These are phyloP conservation scores for Drosophila ambigua DNA, from an alignment of 1,140 invertebrate species.

Conservation along the genomic window DNA sequence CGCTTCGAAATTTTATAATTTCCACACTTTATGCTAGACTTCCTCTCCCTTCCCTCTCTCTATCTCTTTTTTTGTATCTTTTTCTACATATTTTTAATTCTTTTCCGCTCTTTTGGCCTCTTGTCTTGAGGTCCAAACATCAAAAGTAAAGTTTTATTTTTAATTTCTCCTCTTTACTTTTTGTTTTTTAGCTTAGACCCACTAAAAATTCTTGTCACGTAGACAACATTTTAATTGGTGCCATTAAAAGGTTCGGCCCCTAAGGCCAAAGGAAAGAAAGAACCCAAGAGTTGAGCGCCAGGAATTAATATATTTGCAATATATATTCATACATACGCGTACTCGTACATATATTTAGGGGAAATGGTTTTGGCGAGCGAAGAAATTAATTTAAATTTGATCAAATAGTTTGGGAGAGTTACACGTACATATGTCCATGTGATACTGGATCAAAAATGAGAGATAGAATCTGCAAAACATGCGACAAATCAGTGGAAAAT, in stretches of 20 bases:
- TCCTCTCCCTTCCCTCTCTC: neutral
- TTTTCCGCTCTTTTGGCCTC: constrained; percentile 36
- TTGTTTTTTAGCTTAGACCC: constrained; percentile 35
- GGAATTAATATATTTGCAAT: constrained; percentile 32
- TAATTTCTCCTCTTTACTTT: constrained; percentile 7
- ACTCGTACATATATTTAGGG: neutral
- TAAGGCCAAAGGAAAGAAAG: constrained; percentile 19
- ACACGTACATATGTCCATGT: no score
- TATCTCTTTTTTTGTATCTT: constrained; percentile 16
- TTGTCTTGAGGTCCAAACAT: constrained; percentile 53
- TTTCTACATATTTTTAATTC: constrained; percentile 22
- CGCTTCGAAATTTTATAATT: constrained; percentile 75
- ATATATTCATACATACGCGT: neutral
- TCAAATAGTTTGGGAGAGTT: no score
- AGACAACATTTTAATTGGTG: constrained; percentile 81
- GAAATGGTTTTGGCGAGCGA: no score
- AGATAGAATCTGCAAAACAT: no score
- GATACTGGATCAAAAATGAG: no score
- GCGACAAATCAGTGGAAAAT: no score
- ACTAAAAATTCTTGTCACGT: constrained; percentile 76
- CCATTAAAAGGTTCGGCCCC: constrained; percentile 62
- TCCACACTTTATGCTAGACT: constrained; percentile 53
- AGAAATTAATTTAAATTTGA: constrained; percentile 6
- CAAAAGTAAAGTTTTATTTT: constrained; percentile 58
- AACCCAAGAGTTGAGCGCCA: constrained; percentile 9